Conservation (phyloP, 2,113 vertebrate species). For the Pseudopodoces humilis region DNA sequence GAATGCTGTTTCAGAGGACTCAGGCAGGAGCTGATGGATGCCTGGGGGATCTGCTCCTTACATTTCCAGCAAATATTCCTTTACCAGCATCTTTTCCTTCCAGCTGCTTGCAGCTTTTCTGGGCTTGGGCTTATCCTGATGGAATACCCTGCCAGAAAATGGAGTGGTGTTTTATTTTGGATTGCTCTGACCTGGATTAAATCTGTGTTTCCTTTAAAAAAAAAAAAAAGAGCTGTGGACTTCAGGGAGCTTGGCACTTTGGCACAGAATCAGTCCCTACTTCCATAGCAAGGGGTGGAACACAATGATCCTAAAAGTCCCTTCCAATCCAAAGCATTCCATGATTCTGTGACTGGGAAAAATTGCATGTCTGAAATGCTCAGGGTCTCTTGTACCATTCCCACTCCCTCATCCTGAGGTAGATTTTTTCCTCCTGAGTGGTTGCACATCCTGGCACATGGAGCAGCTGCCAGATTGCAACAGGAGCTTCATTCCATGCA, state of each 20-base stretch:
- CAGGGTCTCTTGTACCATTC: not conserved
- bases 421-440: not conserved
- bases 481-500: not conserved
- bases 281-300: not conserved
- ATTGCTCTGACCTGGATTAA: not conserved
- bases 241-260: not conserved
- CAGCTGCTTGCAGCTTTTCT: not conserved
- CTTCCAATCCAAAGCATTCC: not conserved
- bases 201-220: not conserved
- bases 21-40: not conserved
- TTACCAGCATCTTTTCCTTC: not conserved
- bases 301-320: not conserved
- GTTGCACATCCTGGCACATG: not conserved
- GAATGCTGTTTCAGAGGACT: not conserved
- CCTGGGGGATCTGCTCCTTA: not conserved
- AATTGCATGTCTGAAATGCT: not conserved
- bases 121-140: not conserved
- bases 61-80: not conserved
- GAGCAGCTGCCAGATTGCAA: not conserved
- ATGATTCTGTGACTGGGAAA: not conserved
- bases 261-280: not conserved
- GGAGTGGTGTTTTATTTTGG: not conserved
- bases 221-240: not conserved
- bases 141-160: not conserved
- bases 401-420: not conserved